Conservation (phyloP, 1,140 invertebrate species). For the Proctacanthus coquilletti region DNA sequence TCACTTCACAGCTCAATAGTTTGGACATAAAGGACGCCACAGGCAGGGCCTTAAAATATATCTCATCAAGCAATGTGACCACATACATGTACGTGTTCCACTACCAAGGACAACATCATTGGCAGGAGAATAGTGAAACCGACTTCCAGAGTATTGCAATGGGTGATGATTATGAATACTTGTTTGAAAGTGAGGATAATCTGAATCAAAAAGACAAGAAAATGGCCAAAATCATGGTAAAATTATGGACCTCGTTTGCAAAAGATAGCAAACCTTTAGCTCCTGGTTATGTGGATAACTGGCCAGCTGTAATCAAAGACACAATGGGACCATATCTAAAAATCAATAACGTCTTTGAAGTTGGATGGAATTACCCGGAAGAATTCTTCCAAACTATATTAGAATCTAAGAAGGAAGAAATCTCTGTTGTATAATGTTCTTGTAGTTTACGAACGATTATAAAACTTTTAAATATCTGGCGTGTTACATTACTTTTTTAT, state of each 20-base stretch:
- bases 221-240: slow-evolving; percentile 1
- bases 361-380: background rate
- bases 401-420: too few species aligned
- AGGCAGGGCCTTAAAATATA: background rate
- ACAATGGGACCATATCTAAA: slow-evolving; percentile 1
- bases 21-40: background rate
- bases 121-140: background rate
- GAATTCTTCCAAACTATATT: background rate
- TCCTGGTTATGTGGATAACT: background rate
- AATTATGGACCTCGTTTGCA: slow-evolving; percentile 6
- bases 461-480: too few species aligned
- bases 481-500: too few species aligned
- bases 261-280: background rate
- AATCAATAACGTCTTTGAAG: background rate
- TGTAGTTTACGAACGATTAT: too few species aligned
- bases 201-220: slow-evolving; percentile 2
- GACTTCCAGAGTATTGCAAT: background rate
- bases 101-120: background rate
- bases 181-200: background rate
- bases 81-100: background rate
- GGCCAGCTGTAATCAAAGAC: background rate
- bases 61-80: background rate
- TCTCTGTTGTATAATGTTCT: too few species aligned
- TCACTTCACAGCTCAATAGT: background rate
- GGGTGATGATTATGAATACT: slow-evolving; percentile 1